phyloP scores from a whole-genome alignment of 2,888 invertebrate genomes.

The Nomada fabriciana region DNA sequence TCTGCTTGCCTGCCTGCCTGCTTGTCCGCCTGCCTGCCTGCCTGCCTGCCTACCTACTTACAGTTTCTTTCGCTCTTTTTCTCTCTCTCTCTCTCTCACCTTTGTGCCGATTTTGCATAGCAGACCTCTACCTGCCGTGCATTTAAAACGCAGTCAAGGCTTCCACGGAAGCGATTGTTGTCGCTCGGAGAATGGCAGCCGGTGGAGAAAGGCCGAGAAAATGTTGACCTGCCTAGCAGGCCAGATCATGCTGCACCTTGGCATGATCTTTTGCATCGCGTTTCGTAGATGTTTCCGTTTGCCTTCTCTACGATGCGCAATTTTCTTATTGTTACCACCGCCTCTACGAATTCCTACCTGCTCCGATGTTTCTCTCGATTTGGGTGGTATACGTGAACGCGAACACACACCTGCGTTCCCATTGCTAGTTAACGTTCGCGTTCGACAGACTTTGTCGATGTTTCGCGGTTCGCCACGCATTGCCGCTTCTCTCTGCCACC shows the following conservation, averaged over 20 bases:
- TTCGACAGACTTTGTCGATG: not conserved
- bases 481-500: conserved; percentile 18
- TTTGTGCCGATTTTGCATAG: conserved; percentile 77
- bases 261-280: not conserved
- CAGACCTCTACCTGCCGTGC: conserved; percentile 74
- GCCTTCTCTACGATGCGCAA: not conserved
- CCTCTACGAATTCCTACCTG: too few relatives aligned
- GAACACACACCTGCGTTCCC: too few relatives aligned
- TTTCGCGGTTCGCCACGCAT: conserved; percentile 47
- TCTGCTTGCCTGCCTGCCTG: conserved; percentile 38
- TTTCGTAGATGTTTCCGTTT: conserved; percentile 5
- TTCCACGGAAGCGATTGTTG: conserved; percentile 76
- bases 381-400: too few relatives aligned
- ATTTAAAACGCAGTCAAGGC: conserved; percentile 75
- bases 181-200: conserved; percentile 60
- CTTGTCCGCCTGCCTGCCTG: too few relatives aligned
- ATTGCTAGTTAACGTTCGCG: conserved; percentile 12
- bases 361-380: too few relatives aligned
- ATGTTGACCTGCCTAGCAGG: conserved; percentile 42
- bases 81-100: conserved; percentile 54
- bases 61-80: conserved; percentile 22
- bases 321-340: too few relatives aligned
- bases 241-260: not conserved
- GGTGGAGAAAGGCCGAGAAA: conserved; percentile 70
- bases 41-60: too few relatives aligned